Evolutionary conservation across 2,888 invertebrate genomes (phyloP), one percentile per base, ranked within the genome.

Genomic region (Sarcophaga carnaria): DNA sequence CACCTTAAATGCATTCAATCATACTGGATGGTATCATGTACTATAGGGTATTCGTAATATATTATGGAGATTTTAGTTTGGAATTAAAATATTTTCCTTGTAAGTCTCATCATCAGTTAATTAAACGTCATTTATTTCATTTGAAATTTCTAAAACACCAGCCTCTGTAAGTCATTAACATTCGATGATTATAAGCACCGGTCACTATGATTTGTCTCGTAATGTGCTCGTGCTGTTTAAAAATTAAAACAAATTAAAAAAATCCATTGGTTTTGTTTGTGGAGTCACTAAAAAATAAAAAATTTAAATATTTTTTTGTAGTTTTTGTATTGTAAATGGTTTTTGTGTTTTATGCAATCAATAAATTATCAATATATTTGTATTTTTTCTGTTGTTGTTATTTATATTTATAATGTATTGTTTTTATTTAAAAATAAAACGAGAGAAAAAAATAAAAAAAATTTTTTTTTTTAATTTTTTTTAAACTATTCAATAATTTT

Each of bases 291-390:
- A 54, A 54, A 54, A 54, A 54, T 2, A 8, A 37, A 37, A 37
- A 37, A 37, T 37, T 37, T 37, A 37, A 67, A 59, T 72, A 27
- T 62, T 49, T 71, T 37, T 45, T 72, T 2, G 22, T 22, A 22
- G 1, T 20, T n/a, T 27, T 37, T 72, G 12, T 76, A 66, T 80
- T 80, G 45, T 70, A 20, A 64, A 76, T 82, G 70, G 27, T 62
- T 54, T 54, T 4, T 54, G 54, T 54, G 17, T 76, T 81, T 83
- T 72, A 77, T 83, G 72, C 72, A 83, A 62, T 72, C 37, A 69
- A 69, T 54, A 71, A 54, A 54, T 59, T 54, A 45, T 59, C n/a
- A 45, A 54, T 37, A 37, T 2, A 37, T 37, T 37, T 37, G 0
- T 8, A 8, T 17, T 37, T 71, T 71, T 66, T 64, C 17, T 4